A percentile compares a stretch with the other conserved stretches of the same genome.
Conservation (phyloP, 1,140 invertebrate species). For the Acromyrmex echinatior region DNA sequence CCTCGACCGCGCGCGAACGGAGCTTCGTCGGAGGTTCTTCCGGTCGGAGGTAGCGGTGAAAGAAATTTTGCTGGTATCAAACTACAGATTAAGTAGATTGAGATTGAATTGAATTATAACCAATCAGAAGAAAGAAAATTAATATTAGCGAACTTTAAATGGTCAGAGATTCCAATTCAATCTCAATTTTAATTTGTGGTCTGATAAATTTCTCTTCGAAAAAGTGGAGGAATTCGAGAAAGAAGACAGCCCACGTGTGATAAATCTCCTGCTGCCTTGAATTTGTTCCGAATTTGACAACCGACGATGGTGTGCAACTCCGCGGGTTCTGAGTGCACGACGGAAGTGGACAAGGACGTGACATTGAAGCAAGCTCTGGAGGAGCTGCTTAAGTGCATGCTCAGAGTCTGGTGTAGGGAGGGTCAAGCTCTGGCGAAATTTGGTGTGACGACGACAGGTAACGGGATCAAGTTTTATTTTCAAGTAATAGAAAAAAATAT, state of each 20-base stretch:
- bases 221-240: neutral
- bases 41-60: neutral
- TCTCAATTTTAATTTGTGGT: too few species aligned
- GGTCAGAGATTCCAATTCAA: too few species aligned
- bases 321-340: slow-evolving; percentile 78
- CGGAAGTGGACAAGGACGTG: slow-evolving; percentile 85
- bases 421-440: slow-evolving; percentile 88
- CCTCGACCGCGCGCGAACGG: slow-evolving; percentile 12
- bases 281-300: neutral
- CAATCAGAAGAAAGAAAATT: too few species aligned
- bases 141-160: too few species aligned
- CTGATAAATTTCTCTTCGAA: neutral
- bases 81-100: too few species aligned
- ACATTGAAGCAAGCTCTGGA: slow-evolving; percentile 90
- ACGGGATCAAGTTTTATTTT: slow-evolving; percentile 60
- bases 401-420: slow-evolving; percentile 93
- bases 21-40: neutral
- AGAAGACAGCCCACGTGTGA: neutral
- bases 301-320: slow-evolving; percentile 84
- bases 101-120: too few species aligned
- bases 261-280: too few species aligned
- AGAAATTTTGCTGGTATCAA: too few species aligned
- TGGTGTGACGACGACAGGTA: slow-evolving; percentile 79
- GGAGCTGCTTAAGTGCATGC: slow-evolving; percentile 93
- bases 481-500: neutral